Base-by-base conservation (phyloP, 2,888 invertebrate species). In the Scaptomyza polygonia region DNA sequence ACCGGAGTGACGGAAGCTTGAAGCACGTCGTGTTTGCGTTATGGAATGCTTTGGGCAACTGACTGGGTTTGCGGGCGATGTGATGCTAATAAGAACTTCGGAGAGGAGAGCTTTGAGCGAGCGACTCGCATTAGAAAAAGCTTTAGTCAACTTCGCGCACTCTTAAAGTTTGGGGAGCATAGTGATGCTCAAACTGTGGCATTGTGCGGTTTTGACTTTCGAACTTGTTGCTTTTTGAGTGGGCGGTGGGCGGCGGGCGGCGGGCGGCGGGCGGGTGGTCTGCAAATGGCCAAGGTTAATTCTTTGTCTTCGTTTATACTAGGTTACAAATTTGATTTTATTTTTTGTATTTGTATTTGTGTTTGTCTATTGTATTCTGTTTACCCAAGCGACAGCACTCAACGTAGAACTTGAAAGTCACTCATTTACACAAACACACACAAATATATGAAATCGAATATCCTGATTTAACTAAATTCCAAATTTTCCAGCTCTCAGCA, bases 11-110 rank as follows among this genome's bases (percentile, higher is more conserved):
- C 12, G 21, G 18, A 25, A 25, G 25, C 39, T 14, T 3, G 27
- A 16, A 39, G 8, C 36, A 25, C 32, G 14, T 30, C 42, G 74
- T 70, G 72, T 40, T 69, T 21, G 43, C 79, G 77, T 70, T 59
- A 40, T 67, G 73, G 64, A 69, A 53, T 74, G 79, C 74, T 77
- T 59, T 47, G 53, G 63, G 72, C 74, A 63, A 69, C 72, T 55
- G 70, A 39, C 67, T 70, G 58, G 44, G 66, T n/a, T 32, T 49
- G 29, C 51, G 55, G 36, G 21, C 53, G 40, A 30, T 27, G 16
- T 67, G 67, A 62, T 75, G 76, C 71, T 75, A 72, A 85, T 85
- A 81, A 81, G 86, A 81, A 81, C 86, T 70, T 80, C 40, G 4
- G 14, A 14, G 59, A 56, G 32, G 55, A 57, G 72, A 81, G 86